Evolutionary conservation across 2,113 vertebrate species (phyloP).

Genomic region (Platichthys flesus): DNA sequence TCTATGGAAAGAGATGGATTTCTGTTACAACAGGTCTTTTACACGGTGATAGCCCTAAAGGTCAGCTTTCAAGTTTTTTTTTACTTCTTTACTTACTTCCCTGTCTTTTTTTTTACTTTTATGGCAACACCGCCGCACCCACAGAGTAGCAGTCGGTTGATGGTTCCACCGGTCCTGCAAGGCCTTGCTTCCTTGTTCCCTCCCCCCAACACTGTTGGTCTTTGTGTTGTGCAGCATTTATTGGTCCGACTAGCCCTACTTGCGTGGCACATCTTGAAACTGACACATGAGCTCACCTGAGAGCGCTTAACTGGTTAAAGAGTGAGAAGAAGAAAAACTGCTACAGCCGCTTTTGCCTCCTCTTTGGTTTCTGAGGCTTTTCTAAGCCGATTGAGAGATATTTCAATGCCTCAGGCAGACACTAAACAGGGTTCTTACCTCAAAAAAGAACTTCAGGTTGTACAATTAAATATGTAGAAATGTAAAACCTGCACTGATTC

Average conservation of each 20-base stretch:
- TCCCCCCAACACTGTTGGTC: slow-evolving; percentile 66
- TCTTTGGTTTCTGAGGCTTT: neutral
- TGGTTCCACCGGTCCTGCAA: slow-evolving; percentile 81
- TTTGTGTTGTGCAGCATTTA: slow-evolving; percentile 75
- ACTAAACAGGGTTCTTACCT: neutral
- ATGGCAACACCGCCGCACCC: slow-evolving; percentile 70
- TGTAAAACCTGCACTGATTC: too few species aligned
- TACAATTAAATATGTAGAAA: neutral
- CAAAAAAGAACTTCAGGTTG: neutral
- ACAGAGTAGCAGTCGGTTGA: slow-evolving; percentile 82
- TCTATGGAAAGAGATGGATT: slow-evolving; percentile 9
- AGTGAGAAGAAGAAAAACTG: too few species aligned
- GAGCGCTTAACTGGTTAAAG: neutral
- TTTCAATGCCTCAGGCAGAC: neutral
- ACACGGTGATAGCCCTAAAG: slow-evolving; percentile 4
- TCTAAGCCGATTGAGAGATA: neutral
- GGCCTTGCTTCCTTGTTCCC: slow-evolving; percentile 77
- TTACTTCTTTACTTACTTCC: slow-evolving; percentile 36
- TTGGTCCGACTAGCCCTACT: slow-evolving; percentile 72
- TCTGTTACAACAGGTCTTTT: slow-evolving; percentile 13
- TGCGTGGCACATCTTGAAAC: slow-evolving; percentile 83
- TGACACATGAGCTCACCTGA: slow-evolving; percentile 76
- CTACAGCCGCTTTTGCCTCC: neutral
- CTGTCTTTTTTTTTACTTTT: slow-evolving; percentile 35
- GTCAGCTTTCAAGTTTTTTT: slow-evolving; percentile 40